These are phyloP conservation scores for Porites lobata DNA, from an alignment of 92 coral and sea anemone genomes.

Conservation along the genomic window DNA sequence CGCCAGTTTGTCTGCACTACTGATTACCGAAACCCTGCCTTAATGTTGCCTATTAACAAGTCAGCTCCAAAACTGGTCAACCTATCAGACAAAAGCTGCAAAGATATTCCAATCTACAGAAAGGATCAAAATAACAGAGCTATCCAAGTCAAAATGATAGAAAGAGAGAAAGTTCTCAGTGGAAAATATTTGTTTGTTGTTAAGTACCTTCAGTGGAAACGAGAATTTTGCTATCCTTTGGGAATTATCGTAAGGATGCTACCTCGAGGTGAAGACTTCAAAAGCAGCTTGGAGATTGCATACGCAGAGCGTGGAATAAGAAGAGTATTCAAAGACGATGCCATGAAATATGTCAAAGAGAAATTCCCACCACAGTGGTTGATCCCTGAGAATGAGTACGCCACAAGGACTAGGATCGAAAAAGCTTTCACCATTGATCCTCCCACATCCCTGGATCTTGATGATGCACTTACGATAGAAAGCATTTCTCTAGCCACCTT, in stretches of 20 bases:
- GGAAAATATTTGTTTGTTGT: conserved; percentile 84
- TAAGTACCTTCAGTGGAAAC: conserved; percentile 81
- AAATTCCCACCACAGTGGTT: conserved; percentile 59
- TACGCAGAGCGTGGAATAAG: conserved; percentile 77
- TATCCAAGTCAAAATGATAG: conserved; percentile 48
- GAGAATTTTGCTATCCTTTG: conserved; percentile 71
- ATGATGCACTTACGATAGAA: conserved; percentile 90
- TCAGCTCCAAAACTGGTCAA: conserved; percentile 76
- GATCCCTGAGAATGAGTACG: conserved; percentile 72
- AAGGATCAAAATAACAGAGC: conserved; percentile 39
- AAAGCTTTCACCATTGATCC: conserved; percentile 96
- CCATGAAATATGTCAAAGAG: conserved; percentile 33
- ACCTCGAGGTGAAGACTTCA: conserved; percentile 60
- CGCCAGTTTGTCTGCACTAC: conserved; percentile 91
- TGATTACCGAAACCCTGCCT: conserved; percentile 60
- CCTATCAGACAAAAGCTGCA: conserved; percentile 70
- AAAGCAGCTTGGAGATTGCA: conserved; percentile 67
- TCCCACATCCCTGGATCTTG: conserved; percentile 78
- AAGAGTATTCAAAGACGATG: conserved; percentile 26
- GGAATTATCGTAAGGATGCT: conserved; percentile 78
- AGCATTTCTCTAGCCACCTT: conserved; percentile 33
- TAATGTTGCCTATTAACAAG: conserved; percentile 91
- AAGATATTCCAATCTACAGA: conserved; percentile 76
- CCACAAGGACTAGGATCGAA: conserved; percentile 33
- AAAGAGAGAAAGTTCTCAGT: conserved; percentile 52